Conservation (phyloP, 2,888 invertebrate species). For the Dasysyrphus albostriatus region DNA sequence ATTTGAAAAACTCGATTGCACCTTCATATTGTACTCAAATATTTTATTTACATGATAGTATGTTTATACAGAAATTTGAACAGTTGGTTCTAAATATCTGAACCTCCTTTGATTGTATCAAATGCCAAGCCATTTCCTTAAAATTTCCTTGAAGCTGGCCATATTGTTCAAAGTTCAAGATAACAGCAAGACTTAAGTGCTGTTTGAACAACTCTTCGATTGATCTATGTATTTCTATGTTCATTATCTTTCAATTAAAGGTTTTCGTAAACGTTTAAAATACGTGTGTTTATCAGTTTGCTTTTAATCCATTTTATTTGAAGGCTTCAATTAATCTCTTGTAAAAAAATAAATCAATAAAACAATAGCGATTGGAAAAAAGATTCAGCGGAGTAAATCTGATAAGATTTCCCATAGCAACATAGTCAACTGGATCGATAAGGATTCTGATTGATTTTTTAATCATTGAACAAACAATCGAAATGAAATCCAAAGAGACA, state of each 20-base stretch:
- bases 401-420: slow-evolving; percentile 29
- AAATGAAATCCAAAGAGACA: neutral
- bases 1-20: no score
- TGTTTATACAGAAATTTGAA: no score
- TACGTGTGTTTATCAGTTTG: slow-evolving; percentile 7
- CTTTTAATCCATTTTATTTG: slow-evolving; percentile 15
- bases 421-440: neutral
- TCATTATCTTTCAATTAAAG: neutral
- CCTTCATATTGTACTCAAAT: no score
- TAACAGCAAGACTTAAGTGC: neutral
- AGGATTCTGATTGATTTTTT: slow-evolving; percentile 4
- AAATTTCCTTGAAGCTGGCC: neutral
- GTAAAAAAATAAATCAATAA: neutral
- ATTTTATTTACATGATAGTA: no score
- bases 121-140: neutral
- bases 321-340: neutral
- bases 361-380: slow-evolving; percentile 11
- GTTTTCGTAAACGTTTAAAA: neutral
- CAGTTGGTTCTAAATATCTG: no score
- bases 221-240: neutral
- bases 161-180: neutral
- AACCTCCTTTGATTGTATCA: neutral
- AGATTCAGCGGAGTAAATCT: neutral
- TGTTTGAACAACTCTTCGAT: neutral
- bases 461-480: no score